phyloP scores from a whole-genome alignment of 2,888 invertebrate genomes.

The Drosophila mimetica region DNA sequence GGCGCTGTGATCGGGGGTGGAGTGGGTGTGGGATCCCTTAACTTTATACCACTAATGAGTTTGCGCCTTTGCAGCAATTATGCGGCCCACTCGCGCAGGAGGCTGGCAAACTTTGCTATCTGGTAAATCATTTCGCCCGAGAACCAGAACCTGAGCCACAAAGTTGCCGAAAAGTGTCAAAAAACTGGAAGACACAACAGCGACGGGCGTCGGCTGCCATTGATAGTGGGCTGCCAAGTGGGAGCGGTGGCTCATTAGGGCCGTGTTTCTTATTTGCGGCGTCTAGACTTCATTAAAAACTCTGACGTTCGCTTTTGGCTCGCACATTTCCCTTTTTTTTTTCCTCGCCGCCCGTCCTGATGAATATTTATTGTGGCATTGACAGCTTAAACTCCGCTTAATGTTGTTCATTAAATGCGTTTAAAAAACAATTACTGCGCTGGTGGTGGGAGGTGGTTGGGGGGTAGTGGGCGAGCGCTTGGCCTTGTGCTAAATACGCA shows the following conservation, averaged over 20 bases:
- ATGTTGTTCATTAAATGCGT: slow-evolving; percentile 42
- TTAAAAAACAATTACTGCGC: slow-evolving; percentile 57
- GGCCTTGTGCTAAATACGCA: slow-evolving; percentile 68
- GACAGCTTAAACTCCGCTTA: slow-evolving; percentile 49
- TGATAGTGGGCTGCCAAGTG: slow-evolving; percentile 60
- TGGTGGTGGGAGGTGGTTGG: slow-evolving; percentile 3
- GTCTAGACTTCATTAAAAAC: slow-evolving; percentile 71
- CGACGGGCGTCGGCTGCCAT: slow-evolving; percentile 23
- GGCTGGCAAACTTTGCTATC: slow-evolving; percentile 50
- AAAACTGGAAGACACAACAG: slow-evolving; percentile 48
- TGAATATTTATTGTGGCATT: slow-evolving; percentile 58
- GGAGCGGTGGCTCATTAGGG: slow-evolving; percentile 57
- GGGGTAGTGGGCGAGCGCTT: slow-evolving; percentile 8
- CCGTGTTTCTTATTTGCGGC: slow-evolving; percentile 28
- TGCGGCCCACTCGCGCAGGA: slow-evolving; percentile 42
- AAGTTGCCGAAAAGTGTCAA: slow-evolving; percentile 63
- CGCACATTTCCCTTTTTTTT: slow-evolving; percentile 10
- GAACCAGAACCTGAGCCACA: slow-evolving; percentile 40
- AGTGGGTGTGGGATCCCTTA: slow-evolving; percentile 20
- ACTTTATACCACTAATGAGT: slow-evolving; percentile 71
- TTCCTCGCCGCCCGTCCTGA: slow-evolving; percentile 4
- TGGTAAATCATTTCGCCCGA: slow-evolving; percentile 56
- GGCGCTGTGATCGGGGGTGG: slow-evolving; percentile 4
- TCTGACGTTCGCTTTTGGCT: slow-evolving; percentile 20
- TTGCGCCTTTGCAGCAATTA: slow-evolving; percentile 65